Percentiles rank a stretch among this genome's conserved stretches.
Evolutionary conservation across 2,113 vertebrate species (phyloP).

Genomic region (Rhea americana): DNA sequence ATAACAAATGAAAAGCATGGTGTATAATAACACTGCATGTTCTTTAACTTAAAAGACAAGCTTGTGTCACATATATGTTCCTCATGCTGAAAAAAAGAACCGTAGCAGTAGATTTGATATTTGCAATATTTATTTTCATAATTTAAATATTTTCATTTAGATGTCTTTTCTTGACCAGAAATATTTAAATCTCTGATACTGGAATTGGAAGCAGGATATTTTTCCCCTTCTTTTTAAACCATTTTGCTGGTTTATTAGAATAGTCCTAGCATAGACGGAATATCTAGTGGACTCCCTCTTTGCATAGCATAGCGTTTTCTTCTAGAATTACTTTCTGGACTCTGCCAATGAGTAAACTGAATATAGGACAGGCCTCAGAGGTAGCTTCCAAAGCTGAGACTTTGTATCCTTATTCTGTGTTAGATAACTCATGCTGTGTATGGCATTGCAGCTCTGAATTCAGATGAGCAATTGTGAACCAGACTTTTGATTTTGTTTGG

Average conservation of each 20-base stretch:
- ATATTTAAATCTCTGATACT: not conserved
- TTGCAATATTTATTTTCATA: not conserved
- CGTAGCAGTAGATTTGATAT: not conserved
- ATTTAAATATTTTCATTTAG: not conserved
- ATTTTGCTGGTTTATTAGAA: not conserved
- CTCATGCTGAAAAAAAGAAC: not conserved
- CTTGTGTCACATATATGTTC: not conserved
- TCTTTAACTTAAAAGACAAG: not conserved
- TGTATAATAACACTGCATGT: not conserved
- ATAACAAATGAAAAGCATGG: not conserved
- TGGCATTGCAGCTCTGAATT: not conserved
- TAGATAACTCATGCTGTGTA: not conserved
- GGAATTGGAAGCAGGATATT: not conserved
- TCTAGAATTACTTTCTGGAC: not conserved
- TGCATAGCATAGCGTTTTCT: not conserved
- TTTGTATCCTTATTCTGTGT: not conserved
- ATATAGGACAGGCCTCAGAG: not conserved
- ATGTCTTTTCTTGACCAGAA: not conserved
- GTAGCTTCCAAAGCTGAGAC: not conserved
- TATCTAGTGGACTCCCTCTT: not conserved
- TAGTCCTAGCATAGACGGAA: not conserved
- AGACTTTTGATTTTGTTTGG: not conserved
- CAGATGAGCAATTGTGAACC: no score
- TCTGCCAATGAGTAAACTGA: not conserved
- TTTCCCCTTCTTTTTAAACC: not conserved